Percentiles rank a stretch among this genome's conserved stretches.
Evolutionary conservation across 64 coral and sea anemone species (phyloP).

Genomic region (Porites lutea): DNA sequence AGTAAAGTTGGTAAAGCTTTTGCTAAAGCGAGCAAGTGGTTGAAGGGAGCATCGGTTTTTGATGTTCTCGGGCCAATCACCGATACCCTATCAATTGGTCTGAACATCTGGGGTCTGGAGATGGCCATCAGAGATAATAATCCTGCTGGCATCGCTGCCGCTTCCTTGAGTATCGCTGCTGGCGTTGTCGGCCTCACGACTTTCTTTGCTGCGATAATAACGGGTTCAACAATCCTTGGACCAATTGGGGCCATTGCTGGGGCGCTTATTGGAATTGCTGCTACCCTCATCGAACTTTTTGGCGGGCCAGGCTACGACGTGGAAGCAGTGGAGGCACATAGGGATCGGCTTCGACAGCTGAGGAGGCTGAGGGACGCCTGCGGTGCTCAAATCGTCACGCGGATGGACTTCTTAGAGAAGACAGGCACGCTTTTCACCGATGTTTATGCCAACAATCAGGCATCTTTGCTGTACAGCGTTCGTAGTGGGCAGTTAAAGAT

Average conservation of each 20-base stretch:
- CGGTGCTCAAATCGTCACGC: neutral
- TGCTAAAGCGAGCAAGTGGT: conserved; percentile 8
- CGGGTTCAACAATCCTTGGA: neutral
- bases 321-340: neutral
- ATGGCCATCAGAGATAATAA: conserved; percentile 35
- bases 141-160: conserved; percentile 3
- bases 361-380: neutral
- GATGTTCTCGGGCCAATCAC: conserved; percentile 29
- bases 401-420: conserved; percentile 3
- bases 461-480: neutral
- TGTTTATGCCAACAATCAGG: conserved; percentile 33
- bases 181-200: neutral
- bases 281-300: neutral
- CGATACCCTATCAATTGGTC: conserved; percentile 1
- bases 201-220: conserved; percentile 3
- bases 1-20: conserved; percentile 10
- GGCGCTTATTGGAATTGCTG: neutral
- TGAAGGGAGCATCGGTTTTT: conserved; percentile 16
- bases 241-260: neutral
- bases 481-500: neutral
- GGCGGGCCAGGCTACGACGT: neutral
- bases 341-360: neutral
- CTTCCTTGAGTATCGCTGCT: conserved; percentile 22
- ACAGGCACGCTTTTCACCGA: neutral
- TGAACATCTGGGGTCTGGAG: conserved; percentile 34